Evolutionary conservation across 2,113 vertebrate genomes (phyloP).

Genomic region (Engraulis encrasicolus): DNA sequence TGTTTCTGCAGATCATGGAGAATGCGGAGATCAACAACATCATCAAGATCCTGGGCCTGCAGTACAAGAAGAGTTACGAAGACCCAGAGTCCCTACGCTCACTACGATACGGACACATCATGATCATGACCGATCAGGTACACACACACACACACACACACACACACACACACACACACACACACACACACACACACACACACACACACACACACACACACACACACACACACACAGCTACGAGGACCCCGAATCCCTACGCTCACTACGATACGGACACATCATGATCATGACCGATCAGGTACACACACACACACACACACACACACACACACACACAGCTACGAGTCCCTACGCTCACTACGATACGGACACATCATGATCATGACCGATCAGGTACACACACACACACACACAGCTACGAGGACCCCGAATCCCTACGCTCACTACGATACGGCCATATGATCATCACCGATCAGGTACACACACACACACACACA

Average conservation of each 20-base stretch:
- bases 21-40: constrained; percentile 99
- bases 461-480: constrained; percentile 99
- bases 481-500: constrained; percentile 51
- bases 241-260: constrained; percentile 94
- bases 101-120: constrained; percentile 95
- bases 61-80: constrained; percentile 99
- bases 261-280: constrained; percentile 90
- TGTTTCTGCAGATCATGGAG: constrained; percentile 89
- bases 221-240: constrained; percentile 80
- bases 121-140: constrained; percentile 99
- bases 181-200: constrained; percentile 68
- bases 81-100: constrained; percentile 92
- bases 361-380: constrained; percentile 97
- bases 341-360: constrained; percentile 93
- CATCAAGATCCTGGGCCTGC: constrained; percentile 97
- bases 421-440: no score
- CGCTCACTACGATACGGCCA: constrained; percentile 86
- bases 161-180: constrained; percentile 65
- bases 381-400: constrained; percentile 99
- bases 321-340: constrained; percentile 49
- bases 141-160: constrained; percentile 3
- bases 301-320: constrained; percentile 67
- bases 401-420: background rate
- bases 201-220: no score
- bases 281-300: constrained; percentile 99